These are phyloP conservation scores for Oplegnathus fasciatus DNA, from an alignment of 2,113 vertebrate species.

Conservation along the genomic window DNA sequence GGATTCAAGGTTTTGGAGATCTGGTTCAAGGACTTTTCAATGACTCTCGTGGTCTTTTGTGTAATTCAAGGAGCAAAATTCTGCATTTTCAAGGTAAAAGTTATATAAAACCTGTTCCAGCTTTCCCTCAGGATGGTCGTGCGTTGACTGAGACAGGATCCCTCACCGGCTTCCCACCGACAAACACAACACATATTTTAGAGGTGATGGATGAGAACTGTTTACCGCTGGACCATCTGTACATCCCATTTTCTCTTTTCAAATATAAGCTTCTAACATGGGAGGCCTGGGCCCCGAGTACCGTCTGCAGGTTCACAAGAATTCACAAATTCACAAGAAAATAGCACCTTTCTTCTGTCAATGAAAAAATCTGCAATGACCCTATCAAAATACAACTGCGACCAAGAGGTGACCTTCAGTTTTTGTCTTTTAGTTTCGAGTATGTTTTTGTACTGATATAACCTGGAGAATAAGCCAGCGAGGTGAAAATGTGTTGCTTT, in stretches of 20 bases:
- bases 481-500: no score
- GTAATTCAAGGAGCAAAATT: neutral
- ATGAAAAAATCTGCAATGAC: no score
- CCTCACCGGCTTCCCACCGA: neutral
- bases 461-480: no score
- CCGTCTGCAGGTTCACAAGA: neutral
- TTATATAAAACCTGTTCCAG: neutral
- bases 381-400: no score
- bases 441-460: no score
- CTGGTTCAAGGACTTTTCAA: neutral
- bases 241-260: neutral
- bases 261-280: neutral
- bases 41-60: neutral
- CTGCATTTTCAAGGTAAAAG: neutral
- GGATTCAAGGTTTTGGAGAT: neutral
- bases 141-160: neutral
- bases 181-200: neutral
- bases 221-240: neutral
- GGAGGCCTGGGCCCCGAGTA: neutral
- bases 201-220: neutral
- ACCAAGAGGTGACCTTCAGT: no score
- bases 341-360: neutral
- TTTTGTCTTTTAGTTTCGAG: no score
- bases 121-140: neutral
- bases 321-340: neutral